phyloP scores from a whole-genome alignment of 2,888 invertebrate species.

The Lepetodrilus schrolli region DNA sequence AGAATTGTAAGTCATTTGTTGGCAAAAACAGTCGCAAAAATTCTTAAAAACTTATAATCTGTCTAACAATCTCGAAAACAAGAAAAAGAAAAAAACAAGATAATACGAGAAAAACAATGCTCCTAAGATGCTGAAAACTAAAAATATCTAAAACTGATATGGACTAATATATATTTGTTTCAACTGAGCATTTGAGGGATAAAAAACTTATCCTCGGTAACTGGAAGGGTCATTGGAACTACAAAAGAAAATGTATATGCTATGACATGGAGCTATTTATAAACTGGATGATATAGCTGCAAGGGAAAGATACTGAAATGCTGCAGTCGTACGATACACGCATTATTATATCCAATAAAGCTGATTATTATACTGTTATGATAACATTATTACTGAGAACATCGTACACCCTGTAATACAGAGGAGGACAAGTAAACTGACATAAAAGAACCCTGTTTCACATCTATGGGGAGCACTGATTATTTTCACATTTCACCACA shows the following conservation, averaged over 20 bases:
- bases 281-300: conserved; percentile 1
- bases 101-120: too few relatives aligned
- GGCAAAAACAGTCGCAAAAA: conserved; percentile 1
- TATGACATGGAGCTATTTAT: not conserved
- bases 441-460: conserved; percentile 21
- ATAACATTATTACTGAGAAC: conserved; percentile 8
- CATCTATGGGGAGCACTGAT: conserved; percentile 6
- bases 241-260: not conserved
- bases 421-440: not conserved
- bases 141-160: conserved; percentile 17
- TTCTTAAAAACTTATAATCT: not conserved
- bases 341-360: not conserved
- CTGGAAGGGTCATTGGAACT: not conserved
- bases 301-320: not conserved
- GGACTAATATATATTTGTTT: not conserved
- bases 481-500: conserved; percentile 28
- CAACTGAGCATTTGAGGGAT: conserved; percentile 21
- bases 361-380: too few relatives aligned
- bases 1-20: not conserved
- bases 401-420: conserved; percentile 16
- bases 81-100: too few relatives aligned
- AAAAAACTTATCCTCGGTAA: not conserved
- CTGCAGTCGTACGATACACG: not conserved
- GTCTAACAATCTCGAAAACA: conserved; percentile 1
- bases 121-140: conserved; percentile 13